Base-by-base conservation (phyloP, 2,113 vertebrate species). In the Muscicapa adusta region DNA sequence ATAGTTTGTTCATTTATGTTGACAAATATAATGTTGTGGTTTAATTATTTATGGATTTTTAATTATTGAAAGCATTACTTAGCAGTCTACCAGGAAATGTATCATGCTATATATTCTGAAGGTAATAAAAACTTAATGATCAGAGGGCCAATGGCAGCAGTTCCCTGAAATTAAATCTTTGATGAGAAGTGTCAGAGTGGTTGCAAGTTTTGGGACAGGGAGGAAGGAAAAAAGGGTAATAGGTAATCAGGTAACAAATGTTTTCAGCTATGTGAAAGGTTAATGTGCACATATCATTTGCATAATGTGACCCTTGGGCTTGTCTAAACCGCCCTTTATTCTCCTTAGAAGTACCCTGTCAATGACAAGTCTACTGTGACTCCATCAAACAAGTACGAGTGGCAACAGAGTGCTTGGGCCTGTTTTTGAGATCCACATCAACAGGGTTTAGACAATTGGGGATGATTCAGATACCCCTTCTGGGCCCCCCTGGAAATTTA, bases 31-130 rank as follows among this genome's bases (percentile, higher is more conserved):
- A 91, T 87, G 84, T 89, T 91, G 77, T 53, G 40, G 18, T 96
- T 97, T 96, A 96, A 96, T 94, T 95, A 95, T 96, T 96, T 96
- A 97, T 90, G 87, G 92, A 96, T 95, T 95, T 96, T 97, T 95
- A 96, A 95, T 96, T 95, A 93, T 96, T 94, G 77, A 96, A 95
- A 80, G 42, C 65, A 90, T 94, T 96, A 85, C 81, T 90, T 95
- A 86, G 77, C 62, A 92, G 77, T 87, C 93, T 94, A 76, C 50
- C 63, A 95, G 93, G 89, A 95, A 96, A 96, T 79, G 51, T 88
- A 92, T 96, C 81, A 77, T 85, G 42, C 58, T 84, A 42, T 92
- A 81, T 76, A 87, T 91, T 95, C 83, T 82, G 79, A 78, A 72
- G 40, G 76, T 87, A 95, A 94, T 95, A 74, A 91, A 95, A 91